phyloP scores from a whole-genome alignment of 2,113 vertebrate species.

The Symphodus melops region DNA sequence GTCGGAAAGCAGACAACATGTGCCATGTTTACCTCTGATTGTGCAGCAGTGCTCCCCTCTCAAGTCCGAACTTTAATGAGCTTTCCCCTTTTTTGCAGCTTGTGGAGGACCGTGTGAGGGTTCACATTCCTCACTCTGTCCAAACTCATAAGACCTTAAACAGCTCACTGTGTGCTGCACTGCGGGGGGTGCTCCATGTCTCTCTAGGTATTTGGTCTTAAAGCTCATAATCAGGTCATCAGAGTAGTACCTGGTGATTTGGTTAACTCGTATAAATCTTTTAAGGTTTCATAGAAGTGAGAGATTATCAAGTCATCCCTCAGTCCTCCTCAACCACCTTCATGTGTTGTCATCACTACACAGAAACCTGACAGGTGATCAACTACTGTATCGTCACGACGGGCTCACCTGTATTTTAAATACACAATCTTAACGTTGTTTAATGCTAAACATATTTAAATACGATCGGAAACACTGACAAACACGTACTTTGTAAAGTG shows the following conservation, averaged over 20 bases:
- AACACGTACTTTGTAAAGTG: neutral
- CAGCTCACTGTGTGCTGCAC: slow-evolving; percentile 72
- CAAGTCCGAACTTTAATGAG: slow-evolving; percentile 76
- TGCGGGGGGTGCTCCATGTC: slow-evolving; percentile 59
- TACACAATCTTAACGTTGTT: too few relatives aligned
- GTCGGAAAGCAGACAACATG: slow-evolving; percentile 28
- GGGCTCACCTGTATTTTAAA: too few relatives aligned
- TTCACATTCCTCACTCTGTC: slow-evolving; percentile 79
- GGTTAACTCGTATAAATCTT: slow-evolving; percentile 35
- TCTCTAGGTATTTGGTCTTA: slow-evolving; percentile 48
- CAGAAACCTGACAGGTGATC: too few relatives aligned
- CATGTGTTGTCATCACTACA: neutral
- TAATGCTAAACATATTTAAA: too few relatives aligned
- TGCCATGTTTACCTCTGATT: slow-evolving; percentile 31
- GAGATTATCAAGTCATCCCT: neutral
- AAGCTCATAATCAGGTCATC: slow-evolving; percentile 57
- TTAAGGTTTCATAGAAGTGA: slow-evolving; percentile 2
- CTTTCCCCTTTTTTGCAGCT: slow-evolving; percentile 73
- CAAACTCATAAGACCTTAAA: slow-evolving; percentile 79
- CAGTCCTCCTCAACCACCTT: neutral
- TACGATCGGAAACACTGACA: neutral
- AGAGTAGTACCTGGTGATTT: slow-evolving; percentile 39
- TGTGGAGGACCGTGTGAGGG: slow-evolving; percentile 67
- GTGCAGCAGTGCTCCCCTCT: slow-evolving; percentile 43
- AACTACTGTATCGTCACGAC: too few relatives aligned